A percentile compares a stretch with the other conserved stretches of the same genome.
Conservation (phyloP, 1,140 invertebrate genomes). For the Limonius californicus region DNA sequence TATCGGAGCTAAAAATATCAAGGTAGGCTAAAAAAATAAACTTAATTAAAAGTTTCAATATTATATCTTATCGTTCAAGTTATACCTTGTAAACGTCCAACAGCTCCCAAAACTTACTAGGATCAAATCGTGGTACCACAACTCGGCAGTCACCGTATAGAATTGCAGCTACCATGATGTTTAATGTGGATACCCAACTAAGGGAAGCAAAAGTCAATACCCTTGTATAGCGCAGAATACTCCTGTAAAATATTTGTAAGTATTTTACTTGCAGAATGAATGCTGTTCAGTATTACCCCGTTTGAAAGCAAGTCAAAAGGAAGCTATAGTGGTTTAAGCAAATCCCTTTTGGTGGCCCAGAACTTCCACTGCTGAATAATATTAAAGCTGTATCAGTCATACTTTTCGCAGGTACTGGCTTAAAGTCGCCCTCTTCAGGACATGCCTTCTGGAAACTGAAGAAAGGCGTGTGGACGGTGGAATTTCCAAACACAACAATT, state of each 20-base stretch:
- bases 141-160: not conserved
- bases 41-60: too few species aligned
- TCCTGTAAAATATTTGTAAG: not conserved
- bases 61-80: too few species aligned
- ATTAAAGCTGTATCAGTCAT: constrained; percentile 33
- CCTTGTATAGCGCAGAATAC: too few species aligned
- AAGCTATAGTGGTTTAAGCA: constrained; percentile 54
- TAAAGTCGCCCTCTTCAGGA: not conserved
- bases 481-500: constrained; percentile 41
- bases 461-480: constrained; percentile 26
- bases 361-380: constrained; percentile 62
- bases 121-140: too few species aligned
- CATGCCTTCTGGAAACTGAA: constrained; percentile 30
- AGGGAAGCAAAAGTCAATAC: too few species aligned
- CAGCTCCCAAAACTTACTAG: too few species aligned
- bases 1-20: too few species aligned
- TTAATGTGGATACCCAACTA: not conserved
- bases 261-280: not conserved
- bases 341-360: constrained; percentile 69
- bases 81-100: too few species aligned
- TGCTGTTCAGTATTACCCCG: not conserved
- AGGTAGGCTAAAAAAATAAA: too few species aligned
- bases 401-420: constrained; percentile 19
- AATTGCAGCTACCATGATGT: not conserved
- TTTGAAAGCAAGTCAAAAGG: not conserved